These are phyloP conservation scores for Leptura quadrifasciata DNA, from an alignment of 2,888 invertebrate species.

Conservation along the genomic window DNA sequence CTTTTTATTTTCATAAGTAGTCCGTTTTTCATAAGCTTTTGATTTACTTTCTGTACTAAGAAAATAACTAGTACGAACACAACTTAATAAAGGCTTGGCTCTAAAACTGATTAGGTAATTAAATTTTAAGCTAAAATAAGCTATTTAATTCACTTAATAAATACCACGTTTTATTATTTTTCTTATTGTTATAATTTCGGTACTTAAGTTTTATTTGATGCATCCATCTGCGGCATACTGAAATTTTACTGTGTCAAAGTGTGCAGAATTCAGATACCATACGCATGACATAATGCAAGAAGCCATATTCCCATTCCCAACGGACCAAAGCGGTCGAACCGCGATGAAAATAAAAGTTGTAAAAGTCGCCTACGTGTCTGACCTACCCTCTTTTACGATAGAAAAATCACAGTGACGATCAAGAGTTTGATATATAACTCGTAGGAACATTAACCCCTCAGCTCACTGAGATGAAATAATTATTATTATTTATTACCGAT, in stretches of 20 bases:
- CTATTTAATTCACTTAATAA: neutral
- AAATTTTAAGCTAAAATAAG: too few species aligned
- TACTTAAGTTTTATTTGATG: too few species aligned
- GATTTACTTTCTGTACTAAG: too few species aligned
- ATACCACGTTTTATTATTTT: too few species aligned
- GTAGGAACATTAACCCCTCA: neutral
- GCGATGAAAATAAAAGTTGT: neutral
- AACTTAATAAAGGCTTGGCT: too few species aligned
- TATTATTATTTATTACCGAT: too few species aligned
- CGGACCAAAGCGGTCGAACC: neutral
- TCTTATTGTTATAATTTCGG: too few species aligned
- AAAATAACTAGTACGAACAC: too few species aligned
- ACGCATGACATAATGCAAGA: neutral
- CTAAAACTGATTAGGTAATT: too few species aligned
- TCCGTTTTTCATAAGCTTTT: too few species aligned
- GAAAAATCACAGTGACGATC: neutral
- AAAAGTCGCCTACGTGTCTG: constrained; percentile 7
- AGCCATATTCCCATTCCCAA: neutral
- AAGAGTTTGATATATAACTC: neutral
- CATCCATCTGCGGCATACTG: neutral
- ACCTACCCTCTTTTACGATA: neutral
- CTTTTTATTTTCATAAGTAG: too few species aligned
- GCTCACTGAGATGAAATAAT: neutral
- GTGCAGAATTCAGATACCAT: constrained; percentile 2
- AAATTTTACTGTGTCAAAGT: neutral